These are phyloP conservation scores for Cecropterus lyciades DNA, from an alignment of 1,140 invertebrate species.

Conservation along the genomic window DNA sequence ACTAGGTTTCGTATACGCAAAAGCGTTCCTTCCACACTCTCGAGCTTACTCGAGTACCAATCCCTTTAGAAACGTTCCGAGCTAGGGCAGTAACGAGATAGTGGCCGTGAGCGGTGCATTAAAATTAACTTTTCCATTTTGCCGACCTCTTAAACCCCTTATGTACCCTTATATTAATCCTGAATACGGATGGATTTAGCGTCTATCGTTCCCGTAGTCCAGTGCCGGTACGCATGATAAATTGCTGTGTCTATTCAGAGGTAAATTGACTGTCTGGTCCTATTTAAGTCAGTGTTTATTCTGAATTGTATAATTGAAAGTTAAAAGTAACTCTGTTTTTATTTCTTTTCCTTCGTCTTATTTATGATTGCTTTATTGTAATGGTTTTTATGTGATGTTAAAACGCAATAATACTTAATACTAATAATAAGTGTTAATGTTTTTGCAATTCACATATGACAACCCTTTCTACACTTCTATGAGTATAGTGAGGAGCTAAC, in stretches of 20 bases:
- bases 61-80: conserved; percentile 49
- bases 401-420: no score
- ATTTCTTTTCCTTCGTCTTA: no score
- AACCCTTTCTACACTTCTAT: no score
- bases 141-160: conserved; percentile 46
- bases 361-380: no score
- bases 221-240: background rate
- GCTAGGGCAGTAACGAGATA: conserved; percentile 54
- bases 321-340: no score
- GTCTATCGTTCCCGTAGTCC: conserved; percentile 7
- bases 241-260: background rate
- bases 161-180: conserved; percentile 45
- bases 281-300: background rate
- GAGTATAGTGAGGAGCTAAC: no score
- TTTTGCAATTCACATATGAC: no score
- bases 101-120: conserved; percentile 48
- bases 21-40: conserved; percentile 40
- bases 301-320: background rate
- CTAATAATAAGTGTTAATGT: no score
- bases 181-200: conserved; percentile 43
- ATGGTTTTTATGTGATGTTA: no score
- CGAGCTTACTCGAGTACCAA: conserved; percentile 35
- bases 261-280: background rate
- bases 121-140: conserved; percentile 70
- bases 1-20: background rate